Conservation (phyloP, 1,140 invertebrate species). For the Steinernema feltiae region DNA sequence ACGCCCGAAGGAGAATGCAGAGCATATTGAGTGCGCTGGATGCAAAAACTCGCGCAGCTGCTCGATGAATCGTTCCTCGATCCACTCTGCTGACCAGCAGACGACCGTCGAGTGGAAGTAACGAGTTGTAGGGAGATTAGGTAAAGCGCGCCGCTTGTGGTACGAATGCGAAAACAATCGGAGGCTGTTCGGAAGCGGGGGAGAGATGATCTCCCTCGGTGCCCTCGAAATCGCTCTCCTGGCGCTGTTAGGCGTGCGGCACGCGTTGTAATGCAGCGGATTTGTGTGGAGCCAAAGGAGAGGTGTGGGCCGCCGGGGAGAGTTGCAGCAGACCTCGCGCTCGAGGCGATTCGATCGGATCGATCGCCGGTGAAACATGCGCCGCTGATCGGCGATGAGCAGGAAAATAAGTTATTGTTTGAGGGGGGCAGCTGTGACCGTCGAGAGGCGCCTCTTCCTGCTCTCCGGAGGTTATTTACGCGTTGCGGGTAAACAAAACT, state of each 20-base stretch:
- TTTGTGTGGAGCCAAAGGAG: neutral
- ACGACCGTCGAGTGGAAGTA: neutral
- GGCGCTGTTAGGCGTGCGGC: neutral
- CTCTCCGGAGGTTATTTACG: neutral
- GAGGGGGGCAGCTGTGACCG: too few relatives aligned
- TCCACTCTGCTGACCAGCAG: neutral
- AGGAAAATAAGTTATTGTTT: too few relatives aligned
- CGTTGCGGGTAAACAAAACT: neutral
- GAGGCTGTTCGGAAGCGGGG: neutral
- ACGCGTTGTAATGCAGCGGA: neutral
- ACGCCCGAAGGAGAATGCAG: neutral
- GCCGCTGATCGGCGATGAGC: too few relatives aligned
- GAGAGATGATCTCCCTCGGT: neutral
- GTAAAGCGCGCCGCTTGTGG: slow-evolving; percentile 7
- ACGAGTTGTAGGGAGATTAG: slow-evolving; percentile 3
- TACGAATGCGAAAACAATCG: neutral
- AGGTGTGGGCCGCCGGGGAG: slow-evolving; percentile 7
- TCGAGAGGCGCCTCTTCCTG: neutral
- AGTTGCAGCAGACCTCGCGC: too few relatives aligned
- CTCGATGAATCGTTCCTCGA: neutral
- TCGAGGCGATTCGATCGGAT: too few relatives aligned
- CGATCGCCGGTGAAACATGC: too few relatives aligned
- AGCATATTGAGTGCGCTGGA: neutral
- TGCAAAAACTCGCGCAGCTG: neutral
- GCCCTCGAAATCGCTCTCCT: neutral